Conservation (phyloP, 2,888 invertebrate species). For the Dione vanillae region DNA sequence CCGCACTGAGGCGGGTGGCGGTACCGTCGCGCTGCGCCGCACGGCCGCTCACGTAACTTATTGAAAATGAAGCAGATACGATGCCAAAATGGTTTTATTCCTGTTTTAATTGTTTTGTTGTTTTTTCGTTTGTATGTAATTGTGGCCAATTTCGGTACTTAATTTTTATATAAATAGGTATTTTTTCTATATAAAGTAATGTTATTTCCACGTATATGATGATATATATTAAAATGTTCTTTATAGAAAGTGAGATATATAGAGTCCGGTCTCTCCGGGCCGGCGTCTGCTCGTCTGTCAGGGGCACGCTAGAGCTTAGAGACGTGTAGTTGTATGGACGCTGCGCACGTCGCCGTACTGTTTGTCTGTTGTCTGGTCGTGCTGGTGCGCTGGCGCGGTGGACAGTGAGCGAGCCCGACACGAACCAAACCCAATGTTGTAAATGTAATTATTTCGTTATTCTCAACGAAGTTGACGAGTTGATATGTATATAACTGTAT, state of each 20-base stretch:
- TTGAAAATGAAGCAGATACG: slow-evolving; percentile 79
- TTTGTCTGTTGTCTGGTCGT: slow-evolving; percentile 22
- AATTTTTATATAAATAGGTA: slow-evolving; percentile 82
- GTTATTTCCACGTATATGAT: slow-evolving; percentile 81
- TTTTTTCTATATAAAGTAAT: slow-evolving; percentile 82
- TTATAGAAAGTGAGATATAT: slow-evolving; percentile 80
- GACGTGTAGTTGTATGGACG: slow-evolving; percentile 21
- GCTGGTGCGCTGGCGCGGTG: slow-evolving; percentile 24
- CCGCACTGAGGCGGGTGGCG: neutral
- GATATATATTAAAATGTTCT: slow-evolving; percentile 70
- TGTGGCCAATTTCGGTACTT: slow-evolving; percentile 84
- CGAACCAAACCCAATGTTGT: slow-evolving; percentile 54
- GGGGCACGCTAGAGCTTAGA: slow-evolving; percentile 18
- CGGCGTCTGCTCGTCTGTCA: slow-evolving; percentile 30
- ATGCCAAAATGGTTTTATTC: slow-evolving; percentile 84
- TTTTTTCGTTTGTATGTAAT: slow-evolving; percentile 82
- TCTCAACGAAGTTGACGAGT: slow-evolving; percentile 59
- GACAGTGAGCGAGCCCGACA: slow-evolving; percentile 49
- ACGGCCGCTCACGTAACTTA: slow-evolving; percentile 60
- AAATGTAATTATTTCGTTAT: slow-evolving; percentile 57
- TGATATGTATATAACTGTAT: slow-evolving; percentile 58
- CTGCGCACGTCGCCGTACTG: slow-evolving; percentile 27
- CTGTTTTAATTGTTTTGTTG: slow-evolving; percentile 83
- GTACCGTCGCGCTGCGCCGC: slow-evolving; percentile 44
- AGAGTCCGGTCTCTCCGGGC: slow-evolving; percentile 61